Percentiles rank a stretch among this genome's conserved stretches.
Conservation (phyloP, 2,888 invertebrate genomes). For the Pseudococcus longispinus region DNA sequence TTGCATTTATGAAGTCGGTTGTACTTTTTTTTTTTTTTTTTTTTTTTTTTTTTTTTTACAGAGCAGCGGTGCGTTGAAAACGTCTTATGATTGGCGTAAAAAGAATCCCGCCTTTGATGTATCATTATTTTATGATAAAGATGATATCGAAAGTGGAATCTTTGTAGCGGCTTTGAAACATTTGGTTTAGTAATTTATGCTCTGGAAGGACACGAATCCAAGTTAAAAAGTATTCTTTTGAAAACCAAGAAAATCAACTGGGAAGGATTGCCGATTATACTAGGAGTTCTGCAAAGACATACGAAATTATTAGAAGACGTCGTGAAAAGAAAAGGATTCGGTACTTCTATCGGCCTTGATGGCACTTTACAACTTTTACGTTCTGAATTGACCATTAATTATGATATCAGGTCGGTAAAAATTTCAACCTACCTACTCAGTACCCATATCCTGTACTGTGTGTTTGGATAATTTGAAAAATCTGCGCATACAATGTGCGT, state of each 20-base stretch:
- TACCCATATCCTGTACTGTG: no score
- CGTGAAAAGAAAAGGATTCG: not conserved
- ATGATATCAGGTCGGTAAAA: not conserved
- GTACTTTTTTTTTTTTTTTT: no score
- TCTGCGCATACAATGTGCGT: not conserved
- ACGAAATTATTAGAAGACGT: not conserved
- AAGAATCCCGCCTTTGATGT: not conserved
- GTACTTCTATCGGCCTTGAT: not conserved
- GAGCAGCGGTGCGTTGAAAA: not conserved
- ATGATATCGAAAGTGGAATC: slow-evolving; percentile 34
- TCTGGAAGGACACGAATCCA: not conserved
- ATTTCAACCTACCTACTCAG: no score
- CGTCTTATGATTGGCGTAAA: slow-evolving; percentile 11
- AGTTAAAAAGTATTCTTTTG: not conserved
- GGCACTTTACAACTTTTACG: not conserved
- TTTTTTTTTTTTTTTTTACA: no score
- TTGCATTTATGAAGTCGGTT: not conserved
- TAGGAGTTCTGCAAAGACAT: no score
- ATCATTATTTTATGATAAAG: not conserved
- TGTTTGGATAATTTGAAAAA: not conserved
- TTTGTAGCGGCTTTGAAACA: not conserved
- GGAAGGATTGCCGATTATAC: not conserved
- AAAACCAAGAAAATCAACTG: slow-evolving; percentile 16
- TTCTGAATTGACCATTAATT: not conserved
- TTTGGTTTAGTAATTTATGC: not conserved